Base-by-base conservation (phyloP, 2,888 invertebrate genomes). In the Galerucella nymphaeae region DNA sequence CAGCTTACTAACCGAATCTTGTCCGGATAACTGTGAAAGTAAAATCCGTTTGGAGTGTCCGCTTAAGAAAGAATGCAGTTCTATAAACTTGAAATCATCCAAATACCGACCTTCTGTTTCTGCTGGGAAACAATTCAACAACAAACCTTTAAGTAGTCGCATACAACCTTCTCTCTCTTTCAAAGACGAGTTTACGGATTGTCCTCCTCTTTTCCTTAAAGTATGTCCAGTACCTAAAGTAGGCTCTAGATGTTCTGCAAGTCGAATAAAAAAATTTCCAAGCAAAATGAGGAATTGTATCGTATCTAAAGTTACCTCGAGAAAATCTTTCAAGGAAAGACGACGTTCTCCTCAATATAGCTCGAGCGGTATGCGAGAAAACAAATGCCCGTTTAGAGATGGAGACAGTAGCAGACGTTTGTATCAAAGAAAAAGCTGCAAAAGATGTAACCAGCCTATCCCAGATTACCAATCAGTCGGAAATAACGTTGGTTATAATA, bases 341-440 rank as follows among this genome's bases (percentile, higher is more conserved):
- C 58, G 30, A 5, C 23, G 23, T 14, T 58, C 53, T 53, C 53
- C 53, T 53, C 11, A 8, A 18, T 18, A 16, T 16, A 18, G 1
- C 5, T 14, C 48, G 5, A 48, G n/a, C 6, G 16, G 16, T 18
- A 53, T 14, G 14, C 53, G 16, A 3, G 53, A 53, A 2, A 53
- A 53, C 18, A 14, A 45, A 14, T 13, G 14, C 14, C 6, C n/a
- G 48, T 48, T 14, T 48, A 48, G 16, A 18, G 53, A 53, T 11
- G 18, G 16, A 53, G 53, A 53, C 5, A 50, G 14, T 8, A 53
- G 13, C 57, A 20, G 57, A 57, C 23, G 14, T 23, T 23, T 30
- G 30, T 30, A 23, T n/a, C 23, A 58, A 30, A 58, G 23, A n/a
- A 58, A 58, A 30, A 30, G 58, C 14, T 58, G 58, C 58, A 53